A percentile compares a stretch with the other conserved stretches of the same genome.
Evolutionary conservation across 1,140 invertebrate species (phyloP).

Genomic region (Trachymyrmex septentrionalis): DNA sequence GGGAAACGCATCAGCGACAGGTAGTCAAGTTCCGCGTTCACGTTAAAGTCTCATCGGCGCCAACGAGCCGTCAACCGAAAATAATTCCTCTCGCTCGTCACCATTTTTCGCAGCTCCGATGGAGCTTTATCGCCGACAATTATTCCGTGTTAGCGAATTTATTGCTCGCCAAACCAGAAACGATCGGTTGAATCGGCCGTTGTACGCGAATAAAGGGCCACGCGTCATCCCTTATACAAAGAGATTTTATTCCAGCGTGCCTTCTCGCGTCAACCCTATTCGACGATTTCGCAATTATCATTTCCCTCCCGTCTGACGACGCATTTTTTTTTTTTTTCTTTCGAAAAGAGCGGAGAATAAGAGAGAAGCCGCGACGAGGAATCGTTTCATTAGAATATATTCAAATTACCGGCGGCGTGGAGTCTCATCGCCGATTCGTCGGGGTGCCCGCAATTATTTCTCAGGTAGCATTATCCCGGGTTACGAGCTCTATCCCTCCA

Average conservation of each 20-base stretch:
- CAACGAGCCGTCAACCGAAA: conserved; percentile 39
- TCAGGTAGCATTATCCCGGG: conserved; percentile 67
- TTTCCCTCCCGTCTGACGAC: conserved; percentile 12
- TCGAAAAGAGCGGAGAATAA: background rate
- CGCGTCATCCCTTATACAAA: background rate
- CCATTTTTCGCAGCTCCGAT: conserved; percentile 17
- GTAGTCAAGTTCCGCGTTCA: conserved; percentile 25
- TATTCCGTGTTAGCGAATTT: conserved; percentile 58
- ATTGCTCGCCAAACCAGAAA: conserved; percentile 40
- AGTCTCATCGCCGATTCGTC: conserved; percentile 73
- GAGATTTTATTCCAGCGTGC: background rate
- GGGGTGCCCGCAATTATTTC: conserved; percentile 74
- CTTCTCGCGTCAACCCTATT: background rate
- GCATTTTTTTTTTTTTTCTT: conserved; percentile 48
- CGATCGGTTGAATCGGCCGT: conserved; percentile 12
- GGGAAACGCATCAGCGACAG: background rate
- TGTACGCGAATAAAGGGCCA: conserved; percentile 1
- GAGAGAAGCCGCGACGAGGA: conserved; percentile 9
- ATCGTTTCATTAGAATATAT: conserved; percentile 73
- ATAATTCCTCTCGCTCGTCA: conserved; percentile 49
- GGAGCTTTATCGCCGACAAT: conserved; percentile 33
- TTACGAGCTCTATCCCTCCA: conserved; percentile 46
- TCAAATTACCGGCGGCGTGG: conserved; percentile 71
- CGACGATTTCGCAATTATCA: conserved; percentile 62
- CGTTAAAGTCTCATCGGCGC: conserved; percentile 41